Conservation (phyloP, 2,888 invertebrate genomes). For the Calameuta pallipes region DNA sequence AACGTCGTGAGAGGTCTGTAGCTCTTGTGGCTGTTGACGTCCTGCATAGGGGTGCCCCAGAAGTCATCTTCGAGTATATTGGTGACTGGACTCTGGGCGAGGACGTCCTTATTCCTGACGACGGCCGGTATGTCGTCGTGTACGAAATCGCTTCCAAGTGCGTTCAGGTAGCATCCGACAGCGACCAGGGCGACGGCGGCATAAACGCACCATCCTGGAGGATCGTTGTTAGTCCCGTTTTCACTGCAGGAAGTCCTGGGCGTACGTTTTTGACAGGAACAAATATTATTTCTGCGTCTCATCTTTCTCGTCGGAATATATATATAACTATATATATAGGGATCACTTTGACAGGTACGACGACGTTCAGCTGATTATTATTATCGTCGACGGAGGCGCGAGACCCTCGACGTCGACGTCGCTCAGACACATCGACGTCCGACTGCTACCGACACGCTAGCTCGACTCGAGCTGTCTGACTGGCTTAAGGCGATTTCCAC, state of each 20-base stretch:
- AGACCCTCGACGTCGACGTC: neutral
- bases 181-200: constrained; percentile 75
- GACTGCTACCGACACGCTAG: neutral
- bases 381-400: neutral
- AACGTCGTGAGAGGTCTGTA: constrained; percentile 86
- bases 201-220: constrained; percentile 73
- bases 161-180: constrained; percentile 78
- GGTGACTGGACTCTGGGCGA: constrained; percentile 73
- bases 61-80: constrained; percentile 83
- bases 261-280: constrained; percentile 46
- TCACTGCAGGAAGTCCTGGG: constrained; percentile 53
- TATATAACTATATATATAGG: constrained; percentile 33
- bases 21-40: constrained; percentile 85
- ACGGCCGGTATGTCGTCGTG: constrained; percentile 91
- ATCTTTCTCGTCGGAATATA: constrained; percentile 38
- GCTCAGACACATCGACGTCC: constrained; percentile 2
- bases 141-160: constrained; percentile 83
- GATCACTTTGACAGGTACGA: neutral
- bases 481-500: neutral
- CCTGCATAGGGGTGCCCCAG: constrained; percentile 91
- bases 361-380: neutral
- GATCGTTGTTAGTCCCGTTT: constrained; percentile 59
- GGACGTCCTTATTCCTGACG: constrained; percentile 83
- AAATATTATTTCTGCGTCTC: constrained; percentile 52
- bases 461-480: neutral